Evolutionary conservation across 1,140 invertebrate genomes (phyloP).

Genomic region (Danaus plexippus): DNA sequence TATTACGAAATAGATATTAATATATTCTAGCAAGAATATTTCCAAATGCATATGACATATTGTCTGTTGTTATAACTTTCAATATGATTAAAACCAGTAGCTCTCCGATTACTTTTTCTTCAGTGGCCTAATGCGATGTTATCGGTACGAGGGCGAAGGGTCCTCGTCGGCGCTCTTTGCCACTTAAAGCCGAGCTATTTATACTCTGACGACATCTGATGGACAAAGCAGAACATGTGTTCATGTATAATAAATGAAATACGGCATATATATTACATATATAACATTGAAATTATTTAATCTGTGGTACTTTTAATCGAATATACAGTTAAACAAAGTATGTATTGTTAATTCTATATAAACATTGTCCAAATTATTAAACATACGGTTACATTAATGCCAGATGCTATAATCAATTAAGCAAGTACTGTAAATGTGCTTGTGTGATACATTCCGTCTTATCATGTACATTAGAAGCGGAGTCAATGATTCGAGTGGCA

Average conservation of each 20-base stretch:
- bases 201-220: slow-evolving; percentile 45
- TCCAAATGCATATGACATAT: too few species aligned
- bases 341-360: too few species aligned
- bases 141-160: slow-evolving; percentile 47
- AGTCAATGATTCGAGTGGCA: slow-evolving; percentile 17
- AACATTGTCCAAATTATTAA: too few species aligned
- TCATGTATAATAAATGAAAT: slow-evolving; percentile 13
- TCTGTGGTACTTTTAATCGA: too few species aligned
- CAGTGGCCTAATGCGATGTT: slow-evolving; percentile 59
- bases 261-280: neutral
- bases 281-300: neutral
- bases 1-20: too few species aligned
- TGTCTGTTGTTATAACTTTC: slow-evolving; percentile 5
- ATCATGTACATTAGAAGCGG: slow-evolving; percentile 23
- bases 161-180: slow-evolving; percentile 54
- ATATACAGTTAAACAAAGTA: too few species aligned
- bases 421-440: slow-evolving; percentile 32
- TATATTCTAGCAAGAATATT: too few species aligned
- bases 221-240: slow-evolving; percentile 45
- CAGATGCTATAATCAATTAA: slow-evolving; percentile 52
- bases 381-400: slow-evolving; percentile 32
- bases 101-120: slow-evolving; percentile 40
- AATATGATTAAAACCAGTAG: slow-evolving; percentile 62
- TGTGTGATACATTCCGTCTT: slow-evolving; percentile 27
- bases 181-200: slow-evolving; percentile 61